A percentile compares a stretch with the other conserved stretches of the same genome.
Conservation (phyloP, 2,888 invertebrate species). For the Rhynchonema sp. region DNA sequence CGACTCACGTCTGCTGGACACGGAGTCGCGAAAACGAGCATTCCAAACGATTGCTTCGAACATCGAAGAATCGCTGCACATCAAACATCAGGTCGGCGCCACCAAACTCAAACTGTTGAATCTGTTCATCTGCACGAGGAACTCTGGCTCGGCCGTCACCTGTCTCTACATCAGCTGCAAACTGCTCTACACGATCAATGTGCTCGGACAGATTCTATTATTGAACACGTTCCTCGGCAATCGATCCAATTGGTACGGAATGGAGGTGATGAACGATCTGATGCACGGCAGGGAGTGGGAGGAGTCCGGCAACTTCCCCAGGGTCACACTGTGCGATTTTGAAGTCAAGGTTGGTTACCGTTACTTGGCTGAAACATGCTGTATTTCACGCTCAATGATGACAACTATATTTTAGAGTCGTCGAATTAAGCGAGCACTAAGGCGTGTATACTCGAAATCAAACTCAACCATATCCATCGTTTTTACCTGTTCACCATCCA, state of each 20-base stretch:
- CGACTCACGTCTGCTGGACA: constrained; percentile 24
- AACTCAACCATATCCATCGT: too few relatives aligned
- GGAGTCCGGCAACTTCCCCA: constrained; percentile 23
- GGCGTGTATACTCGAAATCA: too few relatives aligned
- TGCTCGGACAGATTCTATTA: constrained; percentile 25
- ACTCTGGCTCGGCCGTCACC: constrained; percentile 26
- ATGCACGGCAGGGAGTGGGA: constrained; percentile 28
- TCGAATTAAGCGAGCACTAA: too few relatives aligned
- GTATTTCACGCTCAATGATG: too few relatives aligned
- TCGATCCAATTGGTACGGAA: constrained; percentile 24
- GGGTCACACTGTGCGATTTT: constrained; percentile 28
- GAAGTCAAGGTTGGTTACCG: constrained; percentile 23
- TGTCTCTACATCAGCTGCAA: constrained; percentile 15
- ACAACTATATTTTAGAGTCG: too few relatives aligned
- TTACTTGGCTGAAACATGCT: too few relatives aligned
- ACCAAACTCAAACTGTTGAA: constrained; percentile 23
- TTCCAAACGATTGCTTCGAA: constrained; percentile 26
- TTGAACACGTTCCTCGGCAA: constrained; percentile 26
- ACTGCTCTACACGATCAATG: constrained; percentile 19
- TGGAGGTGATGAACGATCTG: constrained; percentile 24
- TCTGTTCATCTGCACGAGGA: constrained; percentile 25
- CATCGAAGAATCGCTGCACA: constrained; percentile 23
- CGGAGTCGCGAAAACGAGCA: constrained; percentile 22
- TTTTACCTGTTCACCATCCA: too few relatives aligned
- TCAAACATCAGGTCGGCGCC: constrained; percentile 20